phyloP scores from a whole-genome alignment of 2,113 vertebrate genomes.

The Eclectus roratus region DNA sequence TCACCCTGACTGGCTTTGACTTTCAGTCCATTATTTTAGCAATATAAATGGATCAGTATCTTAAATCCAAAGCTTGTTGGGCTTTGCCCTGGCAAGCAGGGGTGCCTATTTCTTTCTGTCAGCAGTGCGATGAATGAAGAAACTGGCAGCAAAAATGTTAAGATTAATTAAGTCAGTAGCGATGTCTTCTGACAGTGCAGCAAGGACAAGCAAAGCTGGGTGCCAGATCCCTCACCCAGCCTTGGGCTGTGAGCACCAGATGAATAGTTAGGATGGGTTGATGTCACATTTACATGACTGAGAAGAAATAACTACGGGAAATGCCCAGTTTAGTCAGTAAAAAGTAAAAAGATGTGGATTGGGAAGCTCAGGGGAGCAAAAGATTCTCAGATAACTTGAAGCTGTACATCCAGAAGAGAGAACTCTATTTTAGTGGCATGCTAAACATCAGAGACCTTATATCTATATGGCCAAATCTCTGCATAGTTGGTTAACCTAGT shows the following conservation, averaged over 20 bases:
- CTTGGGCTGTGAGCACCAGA: neutral
- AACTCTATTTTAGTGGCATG: neutral
- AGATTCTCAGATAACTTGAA: neutral
- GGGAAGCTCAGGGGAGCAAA: neutral
- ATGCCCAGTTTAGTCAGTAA: conserved; percentile 31
- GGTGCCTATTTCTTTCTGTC: neutral
- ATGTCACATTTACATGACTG: conserved; percentile 51
- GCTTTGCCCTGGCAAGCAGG: neutral
- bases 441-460: neutral
- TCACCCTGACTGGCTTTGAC: neutral
- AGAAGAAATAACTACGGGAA: conserved; percentile 47
- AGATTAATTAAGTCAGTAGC: neutral
- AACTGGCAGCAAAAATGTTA: neutral
- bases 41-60: neutral
- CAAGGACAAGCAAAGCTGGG: neutral
- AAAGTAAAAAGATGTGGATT: conserved; percentile 14
- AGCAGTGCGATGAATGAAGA: neutral
- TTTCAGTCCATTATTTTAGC: neutral
- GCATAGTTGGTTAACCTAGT: neutral
- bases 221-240: neutral
- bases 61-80: neutral
- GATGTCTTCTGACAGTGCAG: neutral
- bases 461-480: neutral
- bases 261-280: neutral
- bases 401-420: neutral